Evolutionary conservation across 1,140 invertebrate genomes (phyloP).

Genomic region (Fopius arisanus): DNA sequence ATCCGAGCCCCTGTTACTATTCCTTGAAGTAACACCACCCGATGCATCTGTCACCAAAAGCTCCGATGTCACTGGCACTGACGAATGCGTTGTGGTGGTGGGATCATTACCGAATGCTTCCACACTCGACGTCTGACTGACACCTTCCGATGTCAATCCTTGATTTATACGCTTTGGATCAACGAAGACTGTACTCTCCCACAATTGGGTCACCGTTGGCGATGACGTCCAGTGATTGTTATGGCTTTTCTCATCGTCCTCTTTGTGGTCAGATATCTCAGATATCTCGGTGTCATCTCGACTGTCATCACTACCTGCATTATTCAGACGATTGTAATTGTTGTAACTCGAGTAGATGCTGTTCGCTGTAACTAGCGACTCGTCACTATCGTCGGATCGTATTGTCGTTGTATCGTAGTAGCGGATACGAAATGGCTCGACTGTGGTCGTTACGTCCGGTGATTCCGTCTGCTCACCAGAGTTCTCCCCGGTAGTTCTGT

Average conservation of each 20-base stretch:
- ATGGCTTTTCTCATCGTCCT: conserved; percentile 34
- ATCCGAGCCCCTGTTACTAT: conserved; percentile 34
- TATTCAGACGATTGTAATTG: conserved; percentile 40
- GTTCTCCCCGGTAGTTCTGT: neutral
- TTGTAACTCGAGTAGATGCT: conserved; percentile 47
- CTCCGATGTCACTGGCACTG: conserved; percentile 2
- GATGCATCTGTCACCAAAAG: conserved; percentile 38
- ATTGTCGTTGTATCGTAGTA: conserved; percentile 47
- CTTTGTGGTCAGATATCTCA: neutral
- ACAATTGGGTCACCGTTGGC: conserved; percentile 65
- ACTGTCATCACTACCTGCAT: neutral
- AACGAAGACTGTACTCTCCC: conserved; percentile 73
- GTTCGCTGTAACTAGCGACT: conserved; percentile 49
- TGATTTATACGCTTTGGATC: conserved; percentile 78
- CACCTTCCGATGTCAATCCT: conserved; percentile 63
- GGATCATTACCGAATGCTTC: conserved; percentile 22
- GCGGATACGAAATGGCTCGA: conserved; percentile 48
- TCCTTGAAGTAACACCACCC: conserved; percentile 43
- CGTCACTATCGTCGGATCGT: conserved; percentile 10
- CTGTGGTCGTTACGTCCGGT: conserved; percentile 29
- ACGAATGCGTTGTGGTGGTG: conserved; percentile 4
- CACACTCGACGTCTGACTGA: conserved; percentile 29
- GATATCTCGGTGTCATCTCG: neutral
- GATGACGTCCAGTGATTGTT: conserved; percentile 67
- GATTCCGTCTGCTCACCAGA: neutral